Percentiles rank a stretch among this genome's conserved stretches.
These are phyloP conservation scores for Drosophila auraria DNA, from an alignment of 1,140 invertebrate genomes.

Conservation along the genomic window DNA sequence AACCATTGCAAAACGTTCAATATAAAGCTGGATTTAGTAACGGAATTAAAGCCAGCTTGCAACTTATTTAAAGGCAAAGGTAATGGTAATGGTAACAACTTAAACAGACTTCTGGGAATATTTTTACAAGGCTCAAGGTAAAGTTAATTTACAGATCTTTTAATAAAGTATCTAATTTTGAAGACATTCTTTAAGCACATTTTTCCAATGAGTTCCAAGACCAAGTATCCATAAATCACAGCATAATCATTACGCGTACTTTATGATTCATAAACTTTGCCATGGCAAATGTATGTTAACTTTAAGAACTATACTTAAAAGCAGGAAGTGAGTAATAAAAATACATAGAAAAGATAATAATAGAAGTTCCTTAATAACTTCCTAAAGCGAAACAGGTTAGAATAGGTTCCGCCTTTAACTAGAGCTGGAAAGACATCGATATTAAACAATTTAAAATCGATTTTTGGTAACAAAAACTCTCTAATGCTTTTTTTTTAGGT, in stretches of 20 bases:
- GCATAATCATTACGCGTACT: too few species aligned
- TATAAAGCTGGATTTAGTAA: conserved; percentile 8
- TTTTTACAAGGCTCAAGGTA: not conserved
- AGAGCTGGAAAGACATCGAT: not conserved
- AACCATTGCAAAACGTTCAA: conserved; percentile 10
- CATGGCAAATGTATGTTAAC: not conserved
- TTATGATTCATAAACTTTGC: not conserved
- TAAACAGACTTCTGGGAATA: not conserved
- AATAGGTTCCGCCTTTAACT: not conserved
- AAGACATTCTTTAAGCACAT: too few species aligned
- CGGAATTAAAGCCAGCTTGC: conserved; percentile 3
- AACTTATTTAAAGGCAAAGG: not conserved
- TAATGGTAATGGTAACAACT: not conserved
- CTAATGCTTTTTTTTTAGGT: not conserved
- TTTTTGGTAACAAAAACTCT: not conserved
- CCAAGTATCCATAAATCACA: not conserved
- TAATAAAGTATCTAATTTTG: too few species aligned
- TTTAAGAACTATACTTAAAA: not conserved
- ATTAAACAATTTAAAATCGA: not conserved
- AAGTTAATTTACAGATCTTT: not conserved
- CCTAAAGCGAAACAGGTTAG: conserved; percentile 7
- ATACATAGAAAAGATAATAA: not conserved
- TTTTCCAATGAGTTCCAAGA: not conserved
- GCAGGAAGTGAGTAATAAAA: conserved; percentile 9
- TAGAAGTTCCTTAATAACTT: conserved; percentile 5